Evolutionary conservation across 2,113 vertebrate species (phyloP), one percentile per base, ranked within the genome.

Genomic region (human): DNA sequence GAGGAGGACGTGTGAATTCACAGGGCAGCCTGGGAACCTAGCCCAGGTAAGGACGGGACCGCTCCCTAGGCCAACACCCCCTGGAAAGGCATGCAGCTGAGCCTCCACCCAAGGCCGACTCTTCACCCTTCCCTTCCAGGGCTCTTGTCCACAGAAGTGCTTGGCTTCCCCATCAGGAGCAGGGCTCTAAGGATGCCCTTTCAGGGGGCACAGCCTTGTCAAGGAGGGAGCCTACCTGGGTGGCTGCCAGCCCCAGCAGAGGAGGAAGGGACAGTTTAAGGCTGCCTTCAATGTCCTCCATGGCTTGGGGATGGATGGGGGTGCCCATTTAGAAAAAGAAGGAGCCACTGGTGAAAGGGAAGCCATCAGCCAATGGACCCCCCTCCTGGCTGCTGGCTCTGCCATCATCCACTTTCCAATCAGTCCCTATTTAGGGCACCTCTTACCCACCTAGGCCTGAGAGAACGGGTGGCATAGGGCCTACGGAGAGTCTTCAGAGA

Each of bases 181-280:
- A 27, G 11, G 45, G n/a, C 35, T 76, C 70, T 35, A 14, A 17
- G 57, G 23, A 7, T 18, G 11, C 32, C 50, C 18, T 23, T 4
- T 57, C 0, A 45, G 1, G 48, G 6, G 5, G 8, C 1, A 1
- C 40, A 35, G 40, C 64, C 32, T 68, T 23, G 4, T 3, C 18
- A 6, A 84, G 50, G 55, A 0, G 0, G 48, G 27, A 68, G 40
- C 13, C 55, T 17, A 27, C 50, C 40, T 35, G 35, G 30, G 50
- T 38, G 70, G 61, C 13, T 6, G 13, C 10, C 9, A 8, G 87
- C 64, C 83, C n/a, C 1, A 11, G 64, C 1, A 0, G 48, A 66
- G 38, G 50, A 45, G 27, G 38, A 23, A 0, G n/a, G 30, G 12
- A 7, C 10, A 7, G 0, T 4, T 6, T 27, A 27, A n/a, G 38